A percentile compares a stretch with the other conserved stretches of the same genome.
phyloP scores from a whole-genome alignment of 2,797 vertebrate species.

The Tragopan temminckii region DNA sequence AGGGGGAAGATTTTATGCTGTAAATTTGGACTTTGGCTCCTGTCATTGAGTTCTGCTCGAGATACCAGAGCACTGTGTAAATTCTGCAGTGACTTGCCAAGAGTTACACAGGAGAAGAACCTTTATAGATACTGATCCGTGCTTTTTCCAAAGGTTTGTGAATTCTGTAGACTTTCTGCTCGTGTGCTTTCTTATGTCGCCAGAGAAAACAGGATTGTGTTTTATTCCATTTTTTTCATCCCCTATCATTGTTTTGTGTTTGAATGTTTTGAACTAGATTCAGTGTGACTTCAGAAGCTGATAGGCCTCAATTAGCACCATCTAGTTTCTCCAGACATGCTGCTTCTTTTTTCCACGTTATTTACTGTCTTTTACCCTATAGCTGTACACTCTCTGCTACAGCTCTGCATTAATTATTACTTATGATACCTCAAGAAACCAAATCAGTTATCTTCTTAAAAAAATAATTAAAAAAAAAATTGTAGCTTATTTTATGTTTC shows the following conservation, averaged over 20 bases:
- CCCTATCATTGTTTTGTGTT: not conserved
- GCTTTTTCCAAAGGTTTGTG: not conserved
- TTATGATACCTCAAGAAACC: not conserved
- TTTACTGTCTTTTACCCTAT: not conserved
- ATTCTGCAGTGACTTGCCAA: not conserved
- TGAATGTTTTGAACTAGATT: not conserved
- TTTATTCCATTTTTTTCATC: not conserved
- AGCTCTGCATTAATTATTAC: not conserved
- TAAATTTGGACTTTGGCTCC: not conserved
- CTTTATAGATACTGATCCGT: fast-evolving
- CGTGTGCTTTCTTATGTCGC: not conserved
- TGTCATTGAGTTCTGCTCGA: not conserved
- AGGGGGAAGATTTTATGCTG: not conserved
- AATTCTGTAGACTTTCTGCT: not conserved
- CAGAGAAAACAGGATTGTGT: not conserved
- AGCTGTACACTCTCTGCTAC: fast-evolving
- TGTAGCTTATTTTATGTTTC: not conserved
- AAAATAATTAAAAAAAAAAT: not conserved
- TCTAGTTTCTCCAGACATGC: not conserved
- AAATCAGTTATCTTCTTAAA: not conserved
- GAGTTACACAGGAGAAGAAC: not conserved
- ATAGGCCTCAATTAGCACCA: not conserved
- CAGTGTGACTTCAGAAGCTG: not conserved
- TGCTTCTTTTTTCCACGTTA: not conserved
- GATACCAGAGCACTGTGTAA: fast-evolving